A percentile compares a stretch with the other conserved stretches of the same genome.
These are phyloP conservation scores for Orchestia grillus DNA, from an alignment of 1,140 invertebrate species.

Conservation along the genomic window DNA sequence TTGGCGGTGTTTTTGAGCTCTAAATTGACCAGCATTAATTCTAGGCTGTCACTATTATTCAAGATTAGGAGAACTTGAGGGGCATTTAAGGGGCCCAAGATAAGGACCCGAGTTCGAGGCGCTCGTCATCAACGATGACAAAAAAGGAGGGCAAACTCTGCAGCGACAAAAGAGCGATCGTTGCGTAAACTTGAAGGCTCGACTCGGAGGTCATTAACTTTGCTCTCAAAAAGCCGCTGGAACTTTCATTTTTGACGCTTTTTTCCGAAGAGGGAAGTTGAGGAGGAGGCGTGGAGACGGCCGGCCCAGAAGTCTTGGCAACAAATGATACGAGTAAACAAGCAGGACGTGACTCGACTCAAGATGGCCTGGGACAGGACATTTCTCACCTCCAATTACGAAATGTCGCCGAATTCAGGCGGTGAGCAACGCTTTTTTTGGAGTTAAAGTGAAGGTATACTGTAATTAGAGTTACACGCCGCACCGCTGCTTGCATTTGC, in stretches of 20 bases:
- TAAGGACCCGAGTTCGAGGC: not conserved
- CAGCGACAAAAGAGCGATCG: not conserved
- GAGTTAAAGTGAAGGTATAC: not conserved
- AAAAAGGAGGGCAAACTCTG: not conserved
- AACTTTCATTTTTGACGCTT: not conserved
- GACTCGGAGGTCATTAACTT: slow-evolving; percentile 7
- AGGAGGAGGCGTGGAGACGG: not conserved
- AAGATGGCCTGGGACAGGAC: not conserved
- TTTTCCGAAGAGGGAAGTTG: not conserved
- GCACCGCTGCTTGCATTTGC: not conserved
- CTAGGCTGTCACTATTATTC: not conserved
- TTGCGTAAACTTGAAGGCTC: not conserved
- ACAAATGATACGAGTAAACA: slow-evolving; percentile 47
- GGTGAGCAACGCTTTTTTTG: not conserved
- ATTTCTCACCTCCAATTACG: slow-evolving; percentile 33
- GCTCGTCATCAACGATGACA: not conserved
- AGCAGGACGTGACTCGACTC: slow-evolving; percentile 19
- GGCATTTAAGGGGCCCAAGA: not conserved
- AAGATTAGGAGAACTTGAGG: not conserved
- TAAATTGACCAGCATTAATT: not conserved
- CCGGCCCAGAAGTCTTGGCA: not conserved
- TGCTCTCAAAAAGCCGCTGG: not conserved
- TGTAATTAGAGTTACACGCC: not conserved
- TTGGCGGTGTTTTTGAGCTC: not conserved
- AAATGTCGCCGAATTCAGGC: not conserved